Evolutionary conservation across 1,140 invertebrate species (phyloP), one percentile per base, ranked within the genome.

Genomic region (Drosophila ercepeae): DNA sequence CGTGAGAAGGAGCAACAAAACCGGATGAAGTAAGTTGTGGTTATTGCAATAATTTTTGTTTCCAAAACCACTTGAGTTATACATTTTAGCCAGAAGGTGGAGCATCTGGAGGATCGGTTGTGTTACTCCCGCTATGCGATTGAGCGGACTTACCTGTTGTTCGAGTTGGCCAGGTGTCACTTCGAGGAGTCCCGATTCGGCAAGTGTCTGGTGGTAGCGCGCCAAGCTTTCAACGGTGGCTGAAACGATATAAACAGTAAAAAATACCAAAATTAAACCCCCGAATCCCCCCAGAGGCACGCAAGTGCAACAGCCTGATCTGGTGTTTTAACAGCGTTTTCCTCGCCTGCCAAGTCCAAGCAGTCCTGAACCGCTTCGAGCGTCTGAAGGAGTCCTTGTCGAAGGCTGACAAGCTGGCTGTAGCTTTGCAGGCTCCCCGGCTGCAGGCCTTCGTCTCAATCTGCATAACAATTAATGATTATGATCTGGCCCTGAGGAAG

Each of bases 311-410:
- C 13, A 78, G 74, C 11, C 3, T 39, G 5, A 39, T 77, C 1
- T 86, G 81, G 81, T 51, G 48, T 0, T 86, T 82, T 16, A 88
- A 88, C 34, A 45, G 49, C 57, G 45, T 46, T 0, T 88, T 88
- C 8, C 52, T 88, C 16, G 60, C 73, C 9, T 74, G 77, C 39
- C 77, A 82, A 34, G 63, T 77, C n/a, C 64, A 88, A 6, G 81
- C 81, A 0, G 9, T 42, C 11, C 58, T 88, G 4, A 61, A 59
- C 39, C 63, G 82, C 0, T 61, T 21, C 19, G 64, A 82, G 13
- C 49, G 57, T 0, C 49, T 86, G 0, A 76, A 29, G 36, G 77
- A 82, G 3, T 42, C 63, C 0, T 44, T 86, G 44, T 11, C 1
- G 8, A 63, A 59, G 53, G 78, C 82, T 1, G 52, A 1, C 1